These are phyloP conservation scores for Metallyticus violacea DNA, from an alignment of 2,888 invertebrate genomes.

Conservation along the genomic window DNA sequence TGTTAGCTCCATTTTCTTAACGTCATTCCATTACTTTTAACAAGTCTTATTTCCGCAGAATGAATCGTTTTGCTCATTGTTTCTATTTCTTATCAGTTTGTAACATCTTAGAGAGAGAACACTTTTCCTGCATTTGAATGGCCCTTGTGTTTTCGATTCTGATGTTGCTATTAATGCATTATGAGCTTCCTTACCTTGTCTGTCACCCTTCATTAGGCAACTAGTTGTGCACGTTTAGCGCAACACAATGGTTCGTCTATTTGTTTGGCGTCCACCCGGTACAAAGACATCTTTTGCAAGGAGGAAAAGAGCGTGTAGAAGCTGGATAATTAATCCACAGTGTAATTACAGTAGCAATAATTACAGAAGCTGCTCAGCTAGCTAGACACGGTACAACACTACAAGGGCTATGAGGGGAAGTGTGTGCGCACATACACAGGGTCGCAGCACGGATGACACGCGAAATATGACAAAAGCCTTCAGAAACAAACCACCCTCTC, in stretches of 20 bases:
- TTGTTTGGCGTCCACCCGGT: not conserved
- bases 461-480: slow-evolving; percentile 19
- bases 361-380: slow-evolving; percentile 6
- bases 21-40: too few relatives aligned
- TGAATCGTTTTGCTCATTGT: too few relatives aligned
- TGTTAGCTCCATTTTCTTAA: too few relatives aligned
- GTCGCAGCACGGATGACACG: slow-evolving; percentile 6
- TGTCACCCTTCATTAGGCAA: not conserved
- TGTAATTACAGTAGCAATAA: slow-evolving; percentile 19
- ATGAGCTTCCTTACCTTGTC: not conserved
- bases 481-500: slow-evolving; percentile 10
- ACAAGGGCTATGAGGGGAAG: not conserved
- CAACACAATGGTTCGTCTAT: not conserved
- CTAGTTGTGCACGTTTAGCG: not conserved
- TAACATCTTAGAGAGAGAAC: too few relatives aligned
- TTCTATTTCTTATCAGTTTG: too few relatives aligned
- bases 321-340: slow-evolving; percentile 19
- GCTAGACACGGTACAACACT: not conserved
- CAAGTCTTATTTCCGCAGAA: too few relatives aligned
- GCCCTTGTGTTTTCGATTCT: not conserved
- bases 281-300: slow-evolving; percentile 16
- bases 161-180: not conserved
- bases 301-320: slow-evolving; percentile 19
- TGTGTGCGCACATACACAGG: not conserved
- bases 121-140: too few relatives aligned